Conservation (phyloP, 2,113 vertebrate genomes). For the Brachyistius frenatus region DNA sequence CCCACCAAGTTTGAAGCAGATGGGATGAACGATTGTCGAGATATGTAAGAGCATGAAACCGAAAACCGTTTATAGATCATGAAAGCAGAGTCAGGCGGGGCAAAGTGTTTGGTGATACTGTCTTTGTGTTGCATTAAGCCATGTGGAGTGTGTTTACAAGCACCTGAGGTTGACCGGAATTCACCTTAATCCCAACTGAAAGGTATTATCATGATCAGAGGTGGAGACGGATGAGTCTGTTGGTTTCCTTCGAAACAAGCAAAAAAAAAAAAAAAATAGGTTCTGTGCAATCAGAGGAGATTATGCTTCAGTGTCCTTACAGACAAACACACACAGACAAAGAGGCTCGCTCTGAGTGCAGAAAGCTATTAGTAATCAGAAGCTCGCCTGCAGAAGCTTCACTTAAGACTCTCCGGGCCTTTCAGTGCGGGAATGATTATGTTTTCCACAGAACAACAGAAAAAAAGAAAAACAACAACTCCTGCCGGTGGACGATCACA, state of each 20-base stretch:
- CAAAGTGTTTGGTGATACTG: no score
- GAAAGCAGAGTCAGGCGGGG: no score
- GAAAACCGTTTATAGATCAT: no score
- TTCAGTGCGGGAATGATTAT: conserved; percentile 11
- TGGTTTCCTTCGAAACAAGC: neutral
- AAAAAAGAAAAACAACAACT: neutral
- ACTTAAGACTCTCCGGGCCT: conserved; percentile 18
- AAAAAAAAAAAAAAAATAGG: conserved; percentile 1
- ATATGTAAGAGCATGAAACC: no score
- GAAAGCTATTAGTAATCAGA: conserved; percentile 45
- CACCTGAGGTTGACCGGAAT: neutral
- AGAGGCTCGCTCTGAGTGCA: conserved; percentile 10
- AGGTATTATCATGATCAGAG: neutral
- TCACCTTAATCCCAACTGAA: neutral
- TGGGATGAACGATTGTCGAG: no score
- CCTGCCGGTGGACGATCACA: neutral
- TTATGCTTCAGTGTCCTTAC: conserved; percentile 18
- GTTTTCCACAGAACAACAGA: conserved; percentile 20
- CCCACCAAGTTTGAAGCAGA: no score
- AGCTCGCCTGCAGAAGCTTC: conserved; percentile 44
- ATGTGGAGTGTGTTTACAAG: no score
- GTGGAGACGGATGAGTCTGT: neutral
- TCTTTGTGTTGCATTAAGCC: no score
- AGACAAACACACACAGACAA: conserved; percentile 5
- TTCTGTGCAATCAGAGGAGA: conserved; percentile 16